Conservation (phyloP, 1,140 invertebrate genomes). For the Aphidius gifuensis region DNA sequence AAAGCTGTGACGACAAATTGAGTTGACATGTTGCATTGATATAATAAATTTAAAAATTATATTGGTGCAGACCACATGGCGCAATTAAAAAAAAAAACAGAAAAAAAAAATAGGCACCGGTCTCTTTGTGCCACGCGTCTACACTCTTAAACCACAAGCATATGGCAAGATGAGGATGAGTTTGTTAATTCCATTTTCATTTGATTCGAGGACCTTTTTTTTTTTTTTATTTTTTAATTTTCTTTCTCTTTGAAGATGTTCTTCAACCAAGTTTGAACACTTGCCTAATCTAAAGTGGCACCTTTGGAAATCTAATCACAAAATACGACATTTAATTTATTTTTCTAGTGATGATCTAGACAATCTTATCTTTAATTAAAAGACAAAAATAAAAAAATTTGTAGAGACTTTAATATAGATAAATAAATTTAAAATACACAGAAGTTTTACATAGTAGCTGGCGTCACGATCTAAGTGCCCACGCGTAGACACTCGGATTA, state of each 20-base stretch:
- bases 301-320: neutral
- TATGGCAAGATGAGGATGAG: constrained; percentile 37
- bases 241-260: too few species aligned
- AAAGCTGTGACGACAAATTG: neutral
- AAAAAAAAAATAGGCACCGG: constrained; percentile 27
- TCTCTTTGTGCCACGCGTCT: constrained; percentile 47
- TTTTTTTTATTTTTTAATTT: neutral
- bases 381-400: too few species aligned
- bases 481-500: too few species aligned
- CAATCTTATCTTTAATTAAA: too few species aligned
- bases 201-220: neutral
- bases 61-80: constrained; percentile 42
- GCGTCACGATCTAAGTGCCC: too few species aligned
- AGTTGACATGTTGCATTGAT: neutral
- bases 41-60: too few species aligned
- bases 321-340: too few species aligned
- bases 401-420: too few species aligned
- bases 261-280: too few species aligned
- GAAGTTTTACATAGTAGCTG: too few species aligned
- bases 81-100: constrained; percentile 43
- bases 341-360: too few species aligned
- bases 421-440: too few species aligned
- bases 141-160: constrained; percentile 30
- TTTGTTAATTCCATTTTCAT: neutral
- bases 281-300: constrained; percentile 6